Evolutionary conservation across 2,797 vertebrate genomes (phyloP).

Genomic region (Karalla daura): DNA sequence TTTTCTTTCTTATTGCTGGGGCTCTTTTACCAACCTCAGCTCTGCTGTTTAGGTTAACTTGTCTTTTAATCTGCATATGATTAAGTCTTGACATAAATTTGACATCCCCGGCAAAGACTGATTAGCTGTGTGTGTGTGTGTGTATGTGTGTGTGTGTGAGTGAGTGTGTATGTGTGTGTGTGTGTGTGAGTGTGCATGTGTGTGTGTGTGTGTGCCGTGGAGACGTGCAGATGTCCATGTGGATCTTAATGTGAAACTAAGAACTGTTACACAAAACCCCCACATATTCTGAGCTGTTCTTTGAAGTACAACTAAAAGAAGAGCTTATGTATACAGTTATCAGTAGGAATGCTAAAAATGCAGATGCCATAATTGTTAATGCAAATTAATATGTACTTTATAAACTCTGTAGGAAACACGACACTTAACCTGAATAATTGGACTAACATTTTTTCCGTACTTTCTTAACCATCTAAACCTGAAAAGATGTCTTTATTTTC

Average conservation of each 20-base stretch:
- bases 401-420: neutral
- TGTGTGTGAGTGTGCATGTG: slow-evolving; percentile 29
- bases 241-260: slow-evolving; percentile 60
- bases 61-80: slow-evolving; percentile 80
- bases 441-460: too few relatives aligned
- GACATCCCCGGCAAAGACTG: slow-evolving; percentile 71
- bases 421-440: slow-evolving; percentile 1
- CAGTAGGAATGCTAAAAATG: too few relatives aligned
- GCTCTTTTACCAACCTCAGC: slow-evolving; percentile 31
- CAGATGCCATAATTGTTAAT: too few relatives aligned
- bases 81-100: slow-evolving; percentile 68
- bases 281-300: slow-evolving; percentile 52
- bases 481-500: neutral
- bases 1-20: slow-evolving; percentile 29
- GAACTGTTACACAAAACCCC: slow-evolving; percentile 65
- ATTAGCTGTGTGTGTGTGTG: slow-evolving; percentile 64
- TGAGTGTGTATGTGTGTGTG: slow-evolving; percentile 24
- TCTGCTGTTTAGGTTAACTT: slow-evolving; percentile 67
- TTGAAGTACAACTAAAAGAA: too few relatives aligned
- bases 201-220: slow-evolving; percentile 13
- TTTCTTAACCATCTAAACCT: too few relatives aligned
- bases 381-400: too few relatives aligned
- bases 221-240: slow-evolving; percentile 62
- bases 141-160: slow-evolving; percentile 32
- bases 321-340: neutral